Conservation (phyloP, 2,888 invertebrate species). For the Xylota sylvarum region DNA sequence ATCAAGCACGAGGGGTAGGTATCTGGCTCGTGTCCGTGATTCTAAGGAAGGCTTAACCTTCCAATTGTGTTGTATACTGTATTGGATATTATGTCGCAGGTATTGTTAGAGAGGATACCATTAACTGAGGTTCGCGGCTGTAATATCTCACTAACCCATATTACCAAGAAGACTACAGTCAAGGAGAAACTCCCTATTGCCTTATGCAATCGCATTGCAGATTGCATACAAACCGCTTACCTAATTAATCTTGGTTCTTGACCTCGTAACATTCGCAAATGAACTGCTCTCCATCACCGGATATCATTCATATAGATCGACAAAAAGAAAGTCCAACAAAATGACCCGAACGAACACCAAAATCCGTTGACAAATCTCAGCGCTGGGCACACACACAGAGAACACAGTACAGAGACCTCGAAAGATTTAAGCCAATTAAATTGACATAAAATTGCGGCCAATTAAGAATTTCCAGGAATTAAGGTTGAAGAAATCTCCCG, state of each 20-base stretch:
- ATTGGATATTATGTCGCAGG: too few species aligned
- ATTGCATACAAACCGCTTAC: background rate
- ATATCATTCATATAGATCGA: constrained; percentile 39
- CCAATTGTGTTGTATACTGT: too few species aligned
- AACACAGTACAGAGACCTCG: constrained; percentile 17
- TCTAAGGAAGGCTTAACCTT: too few species aligned
- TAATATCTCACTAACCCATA: too few species aligned
- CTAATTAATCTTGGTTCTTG: constrained; percentile 42
- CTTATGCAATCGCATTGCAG: background rate
- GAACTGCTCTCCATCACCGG: constrained; percentile 28
- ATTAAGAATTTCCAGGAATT: constrained; percentile 76
- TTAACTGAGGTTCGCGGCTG: too few species aligned
- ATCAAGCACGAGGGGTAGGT: too few species aligned
- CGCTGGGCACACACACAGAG: background rate
- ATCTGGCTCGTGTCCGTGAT: too few species aligned
- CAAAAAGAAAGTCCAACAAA: constrained; percentile 19
- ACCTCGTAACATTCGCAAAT: constrained; percentile 39
- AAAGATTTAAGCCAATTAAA: constrained; percentile 60
- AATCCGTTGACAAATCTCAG: constrained; percentile 30
- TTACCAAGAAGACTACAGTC: background rate
- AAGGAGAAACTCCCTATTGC: background rate
- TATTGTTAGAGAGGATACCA: too few species aligned
- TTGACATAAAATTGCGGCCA: constrained; percentile 73
- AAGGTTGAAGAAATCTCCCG: constrained; percentile 62
- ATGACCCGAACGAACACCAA: constrained; percentile 20